These are phyloP conservation scores for Botia almorhae DNA, from an alignment of 2,797 vertebrate species.

Conservation along the genomic window DNA sequence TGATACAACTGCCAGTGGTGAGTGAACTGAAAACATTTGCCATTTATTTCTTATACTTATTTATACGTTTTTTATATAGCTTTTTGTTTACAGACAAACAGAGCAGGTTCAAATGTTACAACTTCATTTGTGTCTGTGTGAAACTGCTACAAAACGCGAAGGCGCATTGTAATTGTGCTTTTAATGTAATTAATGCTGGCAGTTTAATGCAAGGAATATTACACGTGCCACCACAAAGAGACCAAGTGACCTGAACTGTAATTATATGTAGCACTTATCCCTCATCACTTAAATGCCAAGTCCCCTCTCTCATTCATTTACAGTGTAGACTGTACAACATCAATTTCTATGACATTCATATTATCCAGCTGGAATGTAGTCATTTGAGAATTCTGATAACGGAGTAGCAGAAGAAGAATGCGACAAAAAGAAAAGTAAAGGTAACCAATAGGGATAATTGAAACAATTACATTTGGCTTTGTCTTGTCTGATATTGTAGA, in stretches of 20 bases:
- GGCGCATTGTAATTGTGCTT: background rate
- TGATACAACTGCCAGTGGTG: background rate
- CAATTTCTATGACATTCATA: background rate
- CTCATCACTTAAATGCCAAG: background rate
- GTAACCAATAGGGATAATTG: slow-evolving; percentile 8
- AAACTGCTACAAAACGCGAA: too few species aligned
- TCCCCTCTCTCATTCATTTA: too few species aligned
- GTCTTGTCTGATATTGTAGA: background rate
- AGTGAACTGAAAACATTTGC: background rate
- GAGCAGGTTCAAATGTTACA: too few species aligned
- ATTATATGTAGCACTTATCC: too few species aligned
- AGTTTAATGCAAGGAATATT: background rate
- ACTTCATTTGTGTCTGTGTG: too few species aligned
- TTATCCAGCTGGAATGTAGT: background rate
- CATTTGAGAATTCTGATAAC: background rate
- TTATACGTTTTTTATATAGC: background rate
- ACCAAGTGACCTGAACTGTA: too few species aligned
- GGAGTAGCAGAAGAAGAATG: background rate
- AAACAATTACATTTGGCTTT: background rate
- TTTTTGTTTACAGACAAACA: background rate
- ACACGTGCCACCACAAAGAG: background rate
- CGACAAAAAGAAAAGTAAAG: background rate
- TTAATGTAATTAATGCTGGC: too few species aligned
- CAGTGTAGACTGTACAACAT: background rate
- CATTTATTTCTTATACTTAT: background rate